A percentile compares a stretch with the other conserved stretches of the same genome.
Evolutionary conservation across 30 jellyfish, hydroid and myxozoan species (phyloP).

Genomic region (Aurelia sp.): DNA sequence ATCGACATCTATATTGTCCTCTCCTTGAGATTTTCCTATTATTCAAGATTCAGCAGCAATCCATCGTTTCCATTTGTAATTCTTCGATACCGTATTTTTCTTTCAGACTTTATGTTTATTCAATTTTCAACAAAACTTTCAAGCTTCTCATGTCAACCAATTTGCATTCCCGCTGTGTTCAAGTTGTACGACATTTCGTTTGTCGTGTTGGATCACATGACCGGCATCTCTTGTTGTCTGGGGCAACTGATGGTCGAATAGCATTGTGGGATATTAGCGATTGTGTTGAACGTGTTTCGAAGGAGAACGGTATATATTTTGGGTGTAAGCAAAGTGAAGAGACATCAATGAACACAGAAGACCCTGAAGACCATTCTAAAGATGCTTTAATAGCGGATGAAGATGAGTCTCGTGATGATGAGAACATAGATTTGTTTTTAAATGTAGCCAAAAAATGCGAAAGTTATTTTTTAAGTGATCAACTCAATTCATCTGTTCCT

Average conservation of each 20-base stretch:
- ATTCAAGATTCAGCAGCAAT: too few species aligned
- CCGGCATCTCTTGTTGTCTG: constrained; percentile 62
- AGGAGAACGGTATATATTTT: background rate
- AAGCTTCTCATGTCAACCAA: constrained; percentile 44
- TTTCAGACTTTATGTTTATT: constrained; percentile 50
- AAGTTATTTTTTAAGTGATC: constrained; percentile 9
- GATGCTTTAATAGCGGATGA: background rate
- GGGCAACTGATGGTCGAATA: constrained; percentile 85
- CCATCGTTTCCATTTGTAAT: too few species aligned
- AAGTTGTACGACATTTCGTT: constrained; percentile 37
- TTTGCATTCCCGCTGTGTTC: constrained; percentile 77
- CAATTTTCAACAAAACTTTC: constrained; percentile 6
- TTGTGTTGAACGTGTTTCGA: background rate
- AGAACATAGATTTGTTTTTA: background rate
- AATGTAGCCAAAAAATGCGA: background rate
- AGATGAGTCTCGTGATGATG: background rate
- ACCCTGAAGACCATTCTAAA: background rate
- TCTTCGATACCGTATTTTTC: background rate
- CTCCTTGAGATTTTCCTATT: too few species aligned
- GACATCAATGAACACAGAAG: background rate
- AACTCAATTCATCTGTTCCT: constrained; percentile 23
- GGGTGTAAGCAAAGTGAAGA: background rate
- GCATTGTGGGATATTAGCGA: constrained; percentile 82
- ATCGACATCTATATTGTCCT: too few species aligned
- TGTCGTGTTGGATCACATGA: constrained; percentile 26